phyloP scores from a whole-genome alignment of 2,888 invertebrate genomes.

The Leptura quadrifasciata region DNA sequence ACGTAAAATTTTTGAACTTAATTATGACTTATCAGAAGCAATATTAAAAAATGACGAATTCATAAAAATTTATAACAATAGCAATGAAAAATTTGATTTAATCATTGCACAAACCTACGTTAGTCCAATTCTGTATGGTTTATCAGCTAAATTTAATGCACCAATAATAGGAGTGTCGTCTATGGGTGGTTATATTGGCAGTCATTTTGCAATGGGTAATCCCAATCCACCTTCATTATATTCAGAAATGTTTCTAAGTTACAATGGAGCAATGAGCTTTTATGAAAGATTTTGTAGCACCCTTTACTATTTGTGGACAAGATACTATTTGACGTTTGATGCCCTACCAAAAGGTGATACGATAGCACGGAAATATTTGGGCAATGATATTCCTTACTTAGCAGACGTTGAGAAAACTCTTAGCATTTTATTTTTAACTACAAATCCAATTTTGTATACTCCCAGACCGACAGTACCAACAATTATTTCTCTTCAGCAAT shows the following conservation, averaged over 20 bases:
- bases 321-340: slow-evolving; percentile 58
- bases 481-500: slow-evolving; percentile 64
- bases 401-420: slow-evolving; percentile 66
- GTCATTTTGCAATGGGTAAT: slow-evolving; percentile 63
- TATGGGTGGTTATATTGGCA: slow-evolving; percentile 61
- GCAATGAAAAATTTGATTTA: slow-evolving; percentile 61
- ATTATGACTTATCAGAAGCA: slow-evolving; percentile 57
- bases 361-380: slow-evolving; percentile 66
- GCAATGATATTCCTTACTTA: slow-evolving; percentile 67
- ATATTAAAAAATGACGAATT: slow-evolving; percentile 60
- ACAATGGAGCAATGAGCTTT: slow-evolving; percentile 67
- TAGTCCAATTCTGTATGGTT: slow-evolving; percentile 59
- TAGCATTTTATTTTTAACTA: slow-evolving; percentile 66
- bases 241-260: slow-evolving; percentile 64
- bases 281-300: slow-evolving; percentile 68
- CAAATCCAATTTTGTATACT: slow-evolving; percentile 66
- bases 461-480: slow-evolving; percentile 66
- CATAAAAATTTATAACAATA: slow-evolving; percentile 59
- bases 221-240: slow-evolving; percentile 62
- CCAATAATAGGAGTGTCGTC: slow-evolving; percentile 63
- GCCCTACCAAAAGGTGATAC: slow-evolving; percentile 62
- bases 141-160: slow-evolving; percentile 58
- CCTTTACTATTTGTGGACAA: slow-evolving; percentile 61
- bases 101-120: slow-evolving; percentile 63
- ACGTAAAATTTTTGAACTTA: slow-evolving; percentile 56